Evolutionary conservation across 37 sponge, comb jelly and placozoan species (phyloP).

Genomic region (Aphrocallistes beatrix): DNA sequence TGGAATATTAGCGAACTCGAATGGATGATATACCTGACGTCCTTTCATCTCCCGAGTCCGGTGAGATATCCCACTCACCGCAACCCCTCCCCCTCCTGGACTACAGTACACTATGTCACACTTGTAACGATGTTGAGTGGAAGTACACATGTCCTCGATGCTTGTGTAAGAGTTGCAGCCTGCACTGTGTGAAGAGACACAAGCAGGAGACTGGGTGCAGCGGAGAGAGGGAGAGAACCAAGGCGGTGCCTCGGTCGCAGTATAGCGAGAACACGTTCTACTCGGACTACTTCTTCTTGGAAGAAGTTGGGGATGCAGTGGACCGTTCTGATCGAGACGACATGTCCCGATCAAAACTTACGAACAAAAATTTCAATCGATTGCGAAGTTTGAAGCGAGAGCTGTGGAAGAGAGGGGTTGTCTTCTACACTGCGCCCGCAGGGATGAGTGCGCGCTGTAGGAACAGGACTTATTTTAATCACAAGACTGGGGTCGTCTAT

Average conservation of each 20-base stretch:
- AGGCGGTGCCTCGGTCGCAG: not conserved
- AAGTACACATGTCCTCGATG: not conserved
- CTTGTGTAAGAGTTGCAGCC: not conserved
- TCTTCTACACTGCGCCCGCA: not conserved
- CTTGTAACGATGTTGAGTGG: not conserved
- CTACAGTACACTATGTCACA: not conserved
- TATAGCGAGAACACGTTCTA: constrained; percentile 10
- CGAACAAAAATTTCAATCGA: not conserved
- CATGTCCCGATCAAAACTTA: not conserved
- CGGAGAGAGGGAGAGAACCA: not conserved
- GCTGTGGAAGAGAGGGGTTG: not conserved
- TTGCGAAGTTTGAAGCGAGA: not conserved
- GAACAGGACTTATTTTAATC: not conserved
- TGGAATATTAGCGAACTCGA: no score
- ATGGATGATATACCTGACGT: not conserved
- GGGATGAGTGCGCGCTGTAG: not conserved
- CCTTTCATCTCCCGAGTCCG: not conserved
- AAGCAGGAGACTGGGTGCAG: not conserved
- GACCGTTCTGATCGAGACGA: not conserved
- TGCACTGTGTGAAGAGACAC: not conserved
- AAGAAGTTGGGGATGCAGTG: not conserved
- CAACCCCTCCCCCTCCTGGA: not conserved
- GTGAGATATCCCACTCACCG: not conserved
- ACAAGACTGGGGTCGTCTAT: not conserved
- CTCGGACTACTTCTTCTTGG: constrained; percentile 11